Base-by-base conservation (phyloP, 2,113 vertebrate genomes). In the Micronisus gabar region DNA sequence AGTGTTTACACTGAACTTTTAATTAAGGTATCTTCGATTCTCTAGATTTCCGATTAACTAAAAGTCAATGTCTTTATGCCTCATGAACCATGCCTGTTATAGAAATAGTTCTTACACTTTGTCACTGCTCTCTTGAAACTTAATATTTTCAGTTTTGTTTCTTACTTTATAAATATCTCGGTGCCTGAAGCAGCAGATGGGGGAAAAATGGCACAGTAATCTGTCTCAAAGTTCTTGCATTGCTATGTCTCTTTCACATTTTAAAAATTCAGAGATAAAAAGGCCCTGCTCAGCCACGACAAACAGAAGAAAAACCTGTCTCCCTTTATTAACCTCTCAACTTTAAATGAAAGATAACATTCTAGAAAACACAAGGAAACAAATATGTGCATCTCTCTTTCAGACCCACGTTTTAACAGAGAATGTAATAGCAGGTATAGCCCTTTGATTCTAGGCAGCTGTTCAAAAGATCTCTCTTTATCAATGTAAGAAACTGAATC, bases 121-220 rank as follows among this genome's bases (percentile, higher is more conserved):
- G 72, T 76, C 86, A 85, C 61, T 83, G 53, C 74, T 86, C 78
- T 88, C 89, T 81, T 88, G 50, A 75, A 97, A 95, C 36, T 92
- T 88, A 73, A 70, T 95, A 94, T 93, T 95, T 97, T 82, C 65
- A 76, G 58, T 90, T 95, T 85, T 84, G 73, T 87, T 93, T 96
- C 90, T 95, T 93, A 52, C 83, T 81, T 92, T 94, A 87, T 89
- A 88, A 96, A 94, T 76, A 81, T 83, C 80, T 56, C 59, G 74
- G 74, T 63, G 92, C 95, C 86, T 48, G 81, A 94, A 92, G 79
- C 65, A 74, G 86, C 86, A 86, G 86, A 84, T 56, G 89, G 82
- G 85, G 48, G 21, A 50, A 85, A 84, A 84, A 72, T 80, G 89
- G 81, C 93, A 76, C 62, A 62, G 70, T 62, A 73, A 94, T 94